Conservation (phyloP, 1,140 invertebrate species). For the Chironomus tepperi region DNA sequence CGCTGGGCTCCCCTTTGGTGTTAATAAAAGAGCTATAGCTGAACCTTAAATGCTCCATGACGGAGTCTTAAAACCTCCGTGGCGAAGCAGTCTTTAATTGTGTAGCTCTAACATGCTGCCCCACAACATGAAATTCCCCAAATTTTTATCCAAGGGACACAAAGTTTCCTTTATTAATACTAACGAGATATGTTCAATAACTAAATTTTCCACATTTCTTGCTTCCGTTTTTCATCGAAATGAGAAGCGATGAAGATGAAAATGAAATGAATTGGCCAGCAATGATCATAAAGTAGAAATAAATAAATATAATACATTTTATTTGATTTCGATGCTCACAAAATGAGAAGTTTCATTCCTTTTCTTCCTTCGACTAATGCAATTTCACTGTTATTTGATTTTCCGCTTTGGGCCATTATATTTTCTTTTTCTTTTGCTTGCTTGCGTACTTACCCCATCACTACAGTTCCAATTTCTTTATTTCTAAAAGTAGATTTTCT, state of each 20-base stretch:
- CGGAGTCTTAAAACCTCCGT: too few relatives aligned
- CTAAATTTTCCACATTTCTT: not conserved
- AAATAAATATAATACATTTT: constrained; percentile 21
- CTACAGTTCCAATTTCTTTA: not conserved
- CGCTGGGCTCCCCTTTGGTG: too few relatives aligned
- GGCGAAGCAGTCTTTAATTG: too few relatives aligned
- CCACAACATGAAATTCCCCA: too few relatives aligned
- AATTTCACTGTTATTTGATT: constrained; percentile 23
- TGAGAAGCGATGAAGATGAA: not conserved
- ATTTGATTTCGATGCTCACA: not conserved
- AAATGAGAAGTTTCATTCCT: not conserved
- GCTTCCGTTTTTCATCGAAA: not conserved
- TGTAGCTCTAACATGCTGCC: too few relatives aligned
- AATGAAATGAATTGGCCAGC: not conserved
- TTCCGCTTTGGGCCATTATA: not conserved
- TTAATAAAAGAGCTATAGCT: too few relatives aligned
- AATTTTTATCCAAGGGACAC: too few relatives aligned
- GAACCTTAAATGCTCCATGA: too few relatives aligned
- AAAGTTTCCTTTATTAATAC: too few relatives aligned
- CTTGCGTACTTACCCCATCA: not conserved
- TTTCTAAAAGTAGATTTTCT: constrained; percentile 20
- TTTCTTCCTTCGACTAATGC: not conserved
- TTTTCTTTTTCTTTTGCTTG: not conserved
- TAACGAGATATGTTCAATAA: too few relatives aligned
- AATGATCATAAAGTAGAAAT: not conserved